Conservation (phyloP, 1,140 invertebrate species). For the Brachionus paranguensis region DNA sequence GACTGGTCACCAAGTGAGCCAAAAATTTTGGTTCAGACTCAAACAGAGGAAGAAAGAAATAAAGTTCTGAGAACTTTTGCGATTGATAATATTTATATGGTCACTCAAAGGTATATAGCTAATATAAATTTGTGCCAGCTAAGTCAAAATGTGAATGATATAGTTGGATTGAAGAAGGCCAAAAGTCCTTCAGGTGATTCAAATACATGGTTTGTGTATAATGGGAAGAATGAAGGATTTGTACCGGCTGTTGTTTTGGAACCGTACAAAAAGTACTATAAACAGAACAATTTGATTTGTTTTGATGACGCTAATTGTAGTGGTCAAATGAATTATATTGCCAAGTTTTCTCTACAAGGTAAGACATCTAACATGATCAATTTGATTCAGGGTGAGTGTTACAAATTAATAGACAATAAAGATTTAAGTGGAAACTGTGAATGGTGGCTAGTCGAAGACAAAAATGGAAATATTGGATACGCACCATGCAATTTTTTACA, state of each 20-base stretch:
- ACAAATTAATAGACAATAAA: neutral
- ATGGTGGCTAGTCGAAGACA: conserved; percentile 18
- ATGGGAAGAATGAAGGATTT: conserved; percentile 6
- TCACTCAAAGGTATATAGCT: conserved; percentile 6
- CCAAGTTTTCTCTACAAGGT: neutral
- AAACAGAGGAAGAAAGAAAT: neutral
- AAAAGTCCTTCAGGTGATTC: neutral
- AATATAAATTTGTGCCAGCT: neutral
- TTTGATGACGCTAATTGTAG: neutral
- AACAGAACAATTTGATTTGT: conserved; percentile 16
- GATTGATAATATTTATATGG: conserved; percentile 21
- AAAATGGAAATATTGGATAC: neutral
- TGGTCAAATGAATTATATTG: neutral
- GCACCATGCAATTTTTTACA: neutral
- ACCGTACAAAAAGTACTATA: neutral
- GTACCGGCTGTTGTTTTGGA: neutral
- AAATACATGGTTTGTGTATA: conserved; percentile 24
- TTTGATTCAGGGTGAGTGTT: neutral
- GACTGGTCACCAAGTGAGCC: neutral
- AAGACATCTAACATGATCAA: neutral
- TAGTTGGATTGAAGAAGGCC: conserved; percentile 25
- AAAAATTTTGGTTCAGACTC: neutral
- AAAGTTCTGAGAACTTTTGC: neutral
- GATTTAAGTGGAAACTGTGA: neutral
- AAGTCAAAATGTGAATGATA: conserved; percentile 1